Percentiles rank a stretch among this genome's conserved stretches.
phyloP scores from a whole-genome alignment of 2,888 invertebrate species.

The Phyllotreta cruciferae region DNA sequence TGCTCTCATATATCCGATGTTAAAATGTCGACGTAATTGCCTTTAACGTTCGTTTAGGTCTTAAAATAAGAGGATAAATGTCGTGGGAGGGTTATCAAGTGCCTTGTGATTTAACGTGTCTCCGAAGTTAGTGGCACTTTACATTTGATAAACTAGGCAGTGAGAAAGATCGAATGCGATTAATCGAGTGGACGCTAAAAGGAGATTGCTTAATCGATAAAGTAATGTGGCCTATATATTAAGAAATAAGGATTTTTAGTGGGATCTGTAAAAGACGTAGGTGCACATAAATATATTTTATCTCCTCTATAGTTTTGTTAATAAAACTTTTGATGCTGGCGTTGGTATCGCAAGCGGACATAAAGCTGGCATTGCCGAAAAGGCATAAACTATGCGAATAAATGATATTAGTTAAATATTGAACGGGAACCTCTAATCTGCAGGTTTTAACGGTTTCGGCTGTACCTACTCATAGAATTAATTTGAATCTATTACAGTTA shows the following conservation, averaged over 20 bases:
- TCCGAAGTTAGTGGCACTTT: slow-evolving; percentile 8
- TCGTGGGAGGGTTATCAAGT: slow-evolving; percentile 16
- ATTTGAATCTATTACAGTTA: too few relatives aligned
- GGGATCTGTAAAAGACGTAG: not conserved
- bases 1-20: slow-evolving; percentile 18
- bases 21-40: slow-evolving; percentile 27
- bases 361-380: too few relatives aligned
- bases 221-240: not conserved
- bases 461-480: too few relatives aligned
- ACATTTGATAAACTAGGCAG: slow-evolving; percentile 1
- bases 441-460: too few relatives aligned
- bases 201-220: slow-evolving; percentile 1
- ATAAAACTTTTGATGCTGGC: too few relatives aligned
- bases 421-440: too few relatives aligned
- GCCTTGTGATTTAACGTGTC: slow-evolving; percentile 14
- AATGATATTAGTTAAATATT: too few relatives aligned
- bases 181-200: not conserved
- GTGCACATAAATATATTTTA: too few relatives aligned
- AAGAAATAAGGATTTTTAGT: not conserved
- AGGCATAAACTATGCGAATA: too few relatives aligned
- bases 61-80: slow-evolving; percentile 18
- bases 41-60: slow-evolving; percentile 5
- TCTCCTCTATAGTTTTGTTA: too few relatives aligned
- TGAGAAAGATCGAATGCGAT: slow-evolving; percentile 7
- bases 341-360: too few relatives aligned